These are phyloP conservation scores for Crossocerus cetratus DNA, from an alignment of 2,888 invertebrate species.

Conservation along the genomic window DNA sequence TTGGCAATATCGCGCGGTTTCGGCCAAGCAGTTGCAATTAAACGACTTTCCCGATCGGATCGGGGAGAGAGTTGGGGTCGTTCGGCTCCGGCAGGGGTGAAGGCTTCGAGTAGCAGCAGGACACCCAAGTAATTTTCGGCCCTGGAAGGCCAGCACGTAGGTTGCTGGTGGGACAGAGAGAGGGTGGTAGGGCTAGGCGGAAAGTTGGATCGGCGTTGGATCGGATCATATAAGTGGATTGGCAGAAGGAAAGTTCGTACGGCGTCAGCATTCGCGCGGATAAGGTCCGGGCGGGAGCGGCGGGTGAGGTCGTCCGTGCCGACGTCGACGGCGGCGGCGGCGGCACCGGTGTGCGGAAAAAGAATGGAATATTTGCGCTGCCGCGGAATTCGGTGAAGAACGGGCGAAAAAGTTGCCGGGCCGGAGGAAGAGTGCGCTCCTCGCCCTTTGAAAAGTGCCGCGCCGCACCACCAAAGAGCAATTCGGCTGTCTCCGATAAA, in stretches of 20 bases:
- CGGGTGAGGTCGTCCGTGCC: not conserved
- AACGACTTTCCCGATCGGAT: not conserved
- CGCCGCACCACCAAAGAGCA: conserved; percentile 44
- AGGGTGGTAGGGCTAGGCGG: not conserved
- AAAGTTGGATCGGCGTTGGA: conserved; percentile 15
- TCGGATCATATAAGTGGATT: conserved; percentile 29
- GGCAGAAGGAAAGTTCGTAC: conserved; percentile 42
- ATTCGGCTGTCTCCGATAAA: conserved; percentile 58
- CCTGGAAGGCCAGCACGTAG: not conserved
- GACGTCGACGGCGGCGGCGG: conserved; percentile 21
- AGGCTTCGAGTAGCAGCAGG: not conserved
- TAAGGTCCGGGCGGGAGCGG: not conserved
- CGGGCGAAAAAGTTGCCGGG: conserved; percentile 55
- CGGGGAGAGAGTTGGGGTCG: not conserved
- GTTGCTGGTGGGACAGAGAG: not conserved
- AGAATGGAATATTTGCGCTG: conserved; percentile 39
- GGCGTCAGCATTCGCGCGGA: conserved; percentile 20
- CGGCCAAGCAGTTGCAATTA: not conserved
- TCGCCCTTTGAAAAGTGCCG: conserved; percentile 48
- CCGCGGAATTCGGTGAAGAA: conserved; percentile 42
- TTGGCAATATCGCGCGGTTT: no score
- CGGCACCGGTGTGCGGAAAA: conserved; percentile 20
- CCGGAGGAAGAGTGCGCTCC: conserved; percentile 23
- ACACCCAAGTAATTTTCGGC: not conserved
- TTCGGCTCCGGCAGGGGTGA: not conserved